Base-by-base conservation (phyloP, 2,797 vertebrate genomes). In the Yasuhikotakia modesta region DNA sequence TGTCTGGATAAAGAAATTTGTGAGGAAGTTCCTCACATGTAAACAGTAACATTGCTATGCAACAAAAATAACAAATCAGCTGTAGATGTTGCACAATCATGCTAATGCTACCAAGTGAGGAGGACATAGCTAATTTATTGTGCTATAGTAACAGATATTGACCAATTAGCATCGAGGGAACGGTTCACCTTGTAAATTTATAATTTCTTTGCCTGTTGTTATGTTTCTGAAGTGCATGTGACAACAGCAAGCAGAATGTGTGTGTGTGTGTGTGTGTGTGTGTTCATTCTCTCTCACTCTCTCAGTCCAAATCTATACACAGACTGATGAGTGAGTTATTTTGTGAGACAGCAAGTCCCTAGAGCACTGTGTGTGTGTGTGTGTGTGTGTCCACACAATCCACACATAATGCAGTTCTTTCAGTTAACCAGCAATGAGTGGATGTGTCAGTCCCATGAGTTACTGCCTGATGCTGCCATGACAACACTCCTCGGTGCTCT, bases 241-340 rank as follows among this genome's bases (percentile, higher is more conserved):
- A 61, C 16, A 63, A 4, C 5, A 60, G 10, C 22, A 58, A 61
- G 32, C 16, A 61, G 30, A 35, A 13, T 17, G 7, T n/a, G 7
- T 19, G 1, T 35, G 7, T 35, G 30, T 17, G 7, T n/a, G 7
- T 19, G 1, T 35, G 7, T 35, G 30, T 39, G 55, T 30, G 24
- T 16, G 11, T 19, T 10, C 6, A 5, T 19, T 3, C 21, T 58
- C 24, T 27, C 2, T 27, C 14, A 14, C 24, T 60, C 22, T 30
- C 14, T 17, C 63, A 79, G 69, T 69, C 80, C 61, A 79, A 48
- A 70, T 71, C 67, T 60, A 39, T 72, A 21, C 63, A 71, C 61
- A 81, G 83, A 93, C 91, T 93, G 94, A 95, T 94, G 92, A 94
- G 90, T 92, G 92, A 94, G 94, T 94, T 94, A 94, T 92, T 92